Percentiles rank a stretch among this genome's conserved stretches.
phyloP scores from a whole-genome alignment of 1,140 invertebrate species.

The Dendroctonus ponderosae region DNA sequence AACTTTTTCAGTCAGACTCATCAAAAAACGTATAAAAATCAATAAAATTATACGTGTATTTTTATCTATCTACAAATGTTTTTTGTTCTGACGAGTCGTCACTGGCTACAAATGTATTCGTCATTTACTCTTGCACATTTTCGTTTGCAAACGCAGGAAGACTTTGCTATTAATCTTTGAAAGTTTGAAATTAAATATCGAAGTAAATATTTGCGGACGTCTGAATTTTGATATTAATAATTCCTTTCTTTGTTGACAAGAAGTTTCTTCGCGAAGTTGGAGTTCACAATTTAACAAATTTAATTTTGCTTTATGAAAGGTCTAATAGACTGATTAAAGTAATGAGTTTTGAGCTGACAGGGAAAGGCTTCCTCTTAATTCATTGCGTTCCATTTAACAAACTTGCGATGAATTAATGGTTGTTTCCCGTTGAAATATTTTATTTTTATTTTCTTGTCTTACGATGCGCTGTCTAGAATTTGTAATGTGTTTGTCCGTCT shows the following conservation, averaged over 20 bases:
- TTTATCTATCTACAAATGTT: too few species aligned
- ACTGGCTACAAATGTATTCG: background rate
- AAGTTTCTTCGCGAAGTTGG: conserved; percentile 12
- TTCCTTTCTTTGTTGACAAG: conserved; percentile 21
- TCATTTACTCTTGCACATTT: conserved; percentile 12
- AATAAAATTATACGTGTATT: too few species aligned
- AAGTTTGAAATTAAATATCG: conserved; percentile 25
- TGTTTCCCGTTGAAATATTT: too few species aligned
- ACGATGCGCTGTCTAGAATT: too few species aligned
- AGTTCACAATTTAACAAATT: conserved; percentile 20
- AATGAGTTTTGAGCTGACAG: conserved; percentile 14
- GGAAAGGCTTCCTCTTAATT: conserved; percentile 1
- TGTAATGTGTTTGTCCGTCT: too few species aligned
- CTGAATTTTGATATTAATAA: conserved; percentile 26
- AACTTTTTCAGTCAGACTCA: too few species aligned
- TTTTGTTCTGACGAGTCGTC: background rate
- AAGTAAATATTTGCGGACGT: conserved; percentile 26
- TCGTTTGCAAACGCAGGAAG: conserved; percentile 3
- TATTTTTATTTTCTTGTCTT: too few species aligned
- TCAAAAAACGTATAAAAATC: too few species aligned
- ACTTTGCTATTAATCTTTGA: conserved; percentile 16
- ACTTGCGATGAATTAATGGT: too few species aligned
- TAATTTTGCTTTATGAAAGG: conserved; percentile 21
- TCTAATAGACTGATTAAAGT: conserved; percentile 22
- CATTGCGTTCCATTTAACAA: conserved; percentile 6